Conservation (phyloP, 2,797 vertebrate species). For the Syncerus caffer region DNA sequence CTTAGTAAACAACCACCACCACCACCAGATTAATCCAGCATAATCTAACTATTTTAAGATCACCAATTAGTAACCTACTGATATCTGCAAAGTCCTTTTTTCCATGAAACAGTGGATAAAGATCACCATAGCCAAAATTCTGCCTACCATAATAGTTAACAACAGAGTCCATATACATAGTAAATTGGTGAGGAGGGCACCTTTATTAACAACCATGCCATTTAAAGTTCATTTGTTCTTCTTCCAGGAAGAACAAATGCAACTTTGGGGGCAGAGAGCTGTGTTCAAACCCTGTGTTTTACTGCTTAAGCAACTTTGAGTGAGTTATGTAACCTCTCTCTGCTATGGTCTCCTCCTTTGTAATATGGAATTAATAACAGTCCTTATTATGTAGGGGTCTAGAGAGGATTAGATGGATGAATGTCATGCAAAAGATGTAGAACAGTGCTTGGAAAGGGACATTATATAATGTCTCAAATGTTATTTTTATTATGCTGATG, state of each 20-base stretch:
- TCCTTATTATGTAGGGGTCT: background rate
- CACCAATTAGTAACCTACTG: background rate
- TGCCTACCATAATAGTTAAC: background rate
- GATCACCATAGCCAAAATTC: background rate
- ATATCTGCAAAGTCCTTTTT: background rate
- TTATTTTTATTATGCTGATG: background rate
- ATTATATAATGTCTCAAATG: background rate
- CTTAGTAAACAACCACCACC: background rate
- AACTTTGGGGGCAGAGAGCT: background rate
- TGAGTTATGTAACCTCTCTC: background rate
- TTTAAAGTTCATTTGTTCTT: background rate
- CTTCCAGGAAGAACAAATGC: background rate
- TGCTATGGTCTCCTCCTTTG: background rate
- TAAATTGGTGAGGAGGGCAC: background rate
- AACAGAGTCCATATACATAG: background rate
- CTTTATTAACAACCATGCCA: background rate
- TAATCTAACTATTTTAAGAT: background rate
- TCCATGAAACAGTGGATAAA: background rate
- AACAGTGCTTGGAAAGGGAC: background rate
- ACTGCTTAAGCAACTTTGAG: background rate
- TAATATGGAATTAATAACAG: background rate
- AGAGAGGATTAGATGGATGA: background rate
- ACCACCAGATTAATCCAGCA: background rate
- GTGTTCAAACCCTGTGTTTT: background rate
- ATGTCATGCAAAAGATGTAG: background rate